These are phyloP conservation scores for Percopsis transmontana DNA, from an alignment of 2,113 vertebrate genomes.

Conservation along the genomic window DNA sequence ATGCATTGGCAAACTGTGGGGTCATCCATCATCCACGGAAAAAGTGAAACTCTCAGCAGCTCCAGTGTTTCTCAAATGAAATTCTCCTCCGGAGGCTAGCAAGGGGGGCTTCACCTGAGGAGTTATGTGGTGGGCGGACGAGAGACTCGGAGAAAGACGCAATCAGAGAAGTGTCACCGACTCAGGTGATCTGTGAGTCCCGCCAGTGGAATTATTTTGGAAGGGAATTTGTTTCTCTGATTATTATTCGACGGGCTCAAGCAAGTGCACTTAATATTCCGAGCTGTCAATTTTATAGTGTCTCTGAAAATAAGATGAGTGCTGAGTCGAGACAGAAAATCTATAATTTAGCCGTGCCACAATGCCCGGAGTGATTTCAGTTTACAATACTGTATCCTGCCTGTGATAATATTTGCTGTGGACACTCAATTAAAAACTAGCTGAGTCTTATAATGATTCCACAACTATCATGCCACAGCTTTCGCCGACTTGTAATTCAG, in stretches of 20 bases:
- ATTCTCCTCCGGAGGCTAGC: conserved; percentile 2
- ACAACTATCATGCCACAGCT: neutral
- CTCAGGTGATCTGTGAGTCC: conserved; percentile 9
- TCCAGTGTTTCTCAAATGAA: conserved; percentile 11
- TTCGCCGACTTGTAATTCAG: neutral
- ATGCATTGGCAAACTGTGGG: conserved; percentile 11
- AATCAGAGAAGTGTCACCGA: conserved; percentile 4
- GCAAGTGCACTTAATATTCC: neutral
- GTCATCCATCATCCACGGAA: conserved; percentile 19
- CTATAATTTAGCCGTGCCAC: conserved; percentile 4
- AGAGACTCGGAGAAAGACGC: neutral
- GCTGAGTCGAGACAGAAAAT: conserved; percentile 8
- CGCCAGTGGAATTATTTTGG: neutral
- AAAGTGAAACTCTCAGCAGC: conserved; percentile 21
- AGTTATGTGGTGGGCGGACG: conserved; percentile 1
- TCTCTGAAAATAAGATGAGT: neutral
- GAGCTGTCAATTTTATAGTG: neutral
- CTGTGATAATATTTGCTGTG: neutral
- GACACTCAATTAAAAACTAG: neutral
- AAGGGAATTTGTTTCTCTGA: conserved; percentile 3
- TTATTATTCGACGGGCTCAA: neutral
- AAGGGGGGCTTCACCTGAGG: conserved; percentile 7
- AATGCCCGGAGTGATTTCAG: conserved; percentile 2
- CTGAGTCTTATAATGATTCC: neutral
- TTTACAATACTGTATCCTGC: neutral